Evolutionary conservation across 2,888 invertebrate species (phyloP), one percentile per base, ranked within the genome.

Genomic region (Agonopterix subpropinquella): DNA sequence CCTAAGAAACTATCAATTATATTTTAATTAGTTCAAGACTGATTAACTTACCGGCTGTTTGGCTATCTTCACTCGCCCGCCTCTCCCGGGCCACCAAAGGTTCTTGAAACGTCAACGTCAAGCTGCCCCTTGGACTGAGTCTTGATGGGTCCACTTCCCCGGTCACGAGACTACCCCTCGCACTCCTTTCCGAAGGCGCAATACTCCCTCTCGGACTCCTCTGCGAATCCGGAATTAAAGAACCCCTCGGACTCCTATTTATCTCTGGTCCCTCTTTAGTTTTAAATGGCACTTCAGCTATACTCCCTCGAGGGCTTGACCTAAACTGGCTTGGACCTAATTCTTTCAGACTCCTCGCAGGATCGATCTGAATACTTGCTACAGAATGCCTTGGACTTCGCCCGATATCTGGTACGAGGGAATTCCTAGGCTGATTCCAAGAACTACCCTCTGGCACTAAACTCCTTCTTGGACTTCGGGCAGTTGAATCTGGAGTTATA

Each of bases 171-270:
- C 88, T 88, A 0, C 89, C 89, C 43, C 87, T 65, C 0, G 82
- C 84, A 59, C 84, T 84, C 45, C 90, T 70, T 53, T 86, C 89
- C 42, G 86, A 89, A 37, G 90, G 89, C 1, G 89, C 90, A 54
- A 92, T 87, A 62, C 91, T 92, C 0, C 91, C 92, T 47, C 92
- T 84, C 0, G 92, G 91, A 65, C 91, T 91, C 42, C 91, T 83
- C 53, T 89, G 90, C 43, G 87, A 85, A 52, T 86, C 89, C 49
- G 90, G 90, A 13, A 91, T 89, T 47, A 92, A 79, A 36, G 91
- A 92, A 0, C 92, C 92, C 44, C 92, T 79, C 0, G 92, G 92
- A 59, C 85, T 89, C 49, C 84, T 77, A 42, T 74, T 81, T 11
- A 78, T 65, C 18, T 90, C 90, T 11, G 80, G 73, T 8, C 83